Evolutionary conservation across 1,140 invertebrate genomes (phyloP).

Genomic region (Bradysia coprophila): DNA sequence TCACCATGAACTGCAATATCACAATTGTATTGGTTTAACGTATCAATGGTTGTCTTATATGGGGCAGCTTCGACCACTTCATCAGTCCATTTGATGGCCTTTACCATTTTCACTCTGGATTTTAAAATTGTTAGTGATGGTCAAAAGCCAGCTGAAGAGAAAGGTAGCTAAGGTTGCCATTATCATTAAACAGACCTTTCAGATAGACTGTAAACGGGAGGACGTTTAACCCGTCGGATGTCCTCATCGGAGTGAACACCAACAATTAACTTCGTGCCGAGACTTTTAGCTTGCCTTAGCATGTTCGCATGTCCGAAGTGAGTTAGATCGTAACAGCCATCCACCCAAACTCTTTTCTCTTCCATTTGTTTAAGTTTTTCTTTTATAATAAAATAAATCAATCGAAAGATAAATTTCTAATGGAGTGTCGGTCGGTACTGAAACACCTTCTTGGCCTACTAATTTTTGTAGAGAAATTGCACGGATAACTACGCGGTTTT

Average conservation of each 20-base stretch:
- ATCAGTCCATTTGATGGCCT: conserved; percentile 99
- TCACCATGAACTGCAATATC: conserved; percentile 99
- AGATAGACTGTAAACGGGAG: too few species aligned
- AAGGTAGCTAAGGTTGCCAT: too few species aligned
- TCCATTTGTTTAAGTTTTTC: too few species aligned
- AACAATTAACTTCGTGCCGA: not conserved
- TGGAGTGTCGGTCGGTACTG: too few species aligned
- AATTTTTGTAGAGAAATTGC: too few species aligned
- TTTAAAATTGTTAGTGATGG: too few species aligned
- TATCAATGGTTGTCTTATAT: conserved; percentile 94
- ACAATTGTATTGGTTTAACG: conserved; percentile 89
- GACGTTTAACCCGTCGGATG: not conserved
- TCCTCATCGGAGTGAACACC: not conserved
- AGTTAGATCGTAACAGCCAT: not conserved
- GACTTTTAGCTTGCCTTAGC: not conserved
- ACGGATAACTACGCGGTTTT: too few species aligned
- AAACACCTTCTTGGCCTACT: too few species aligned
- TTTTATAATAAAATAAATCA: too few species aligned
- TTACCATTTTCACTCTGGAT: conserved; percentile 86
- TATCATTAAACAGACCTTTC: too few species aligned
- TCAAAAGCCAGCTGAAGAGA: too few species aligned
- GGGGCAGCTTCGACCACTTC: conserved; percentile 95
- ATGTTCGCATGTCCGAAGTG: not conserved
- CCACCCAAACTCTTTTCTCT: not conserved
- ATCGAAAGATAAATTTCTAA: too few species aligned